These are phyloP conservation scores for Lucinisca nassula DNA, from an alignment of 2,888 invertebrate genomes.

Conservation along the genomic window DNA sequence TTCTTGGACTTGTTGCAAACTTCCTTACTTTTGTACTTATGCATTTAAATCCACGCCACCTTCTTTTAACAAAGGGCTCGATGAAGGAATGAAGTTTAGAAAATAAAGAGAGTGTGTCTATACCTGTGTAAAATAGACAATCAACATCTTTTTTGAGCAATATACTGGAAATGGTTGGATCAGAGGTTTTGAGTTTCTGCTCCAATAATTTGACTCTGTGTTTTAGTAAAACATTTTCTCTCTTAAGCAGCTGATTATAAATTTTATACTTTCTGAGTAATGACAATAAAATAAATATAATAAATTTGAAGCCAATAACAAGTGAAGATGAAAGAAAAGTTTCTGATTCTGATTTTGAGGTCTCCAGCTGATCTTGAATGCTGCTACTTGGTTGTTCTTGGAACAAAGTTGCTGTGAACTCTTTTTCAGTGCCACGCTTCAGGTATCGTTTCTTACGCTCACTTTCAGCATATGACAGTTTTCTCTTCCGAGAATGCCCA, in stretches of 20 bases:
- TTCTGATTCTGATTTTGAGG: neutral
- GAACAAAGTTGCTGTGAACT: neutral
- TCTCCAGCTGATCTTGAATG: neutral
- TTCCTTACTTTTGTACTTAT: neutral
- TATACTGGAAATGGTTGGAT: neutral
- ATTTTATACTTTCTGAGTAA: neutral
- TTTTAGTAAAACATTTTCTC: constrained; percentile 12
- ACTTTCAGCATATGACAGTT: neutral
- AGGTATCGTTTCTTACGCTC: neutral
- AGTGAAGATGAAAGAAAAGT: neutral
- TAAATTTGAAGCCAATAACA: neutral
- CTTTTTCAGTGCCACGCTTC: neutral
- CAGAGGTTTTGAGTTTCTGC: neutral
- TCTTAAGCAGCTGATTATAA: neutral
- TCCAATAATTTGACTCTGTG: neutral
- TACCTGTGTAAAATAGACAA: constrained; percentile 8
- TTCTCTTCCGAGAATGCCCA: neutral
- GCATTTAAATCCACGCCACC: constrained; percentile 9
- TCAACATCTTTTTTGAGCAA: constrained; percentile 10
- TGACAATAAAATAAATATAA: neutral
- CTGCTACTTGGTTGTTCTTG: neutral
- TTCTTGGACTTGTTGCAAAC: constrained; percentile 2
- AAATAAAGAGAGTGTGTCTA: neutral
- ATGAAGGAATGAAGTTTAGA: constrained; percentile 4
- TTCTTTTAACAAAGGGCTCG: neutral